Base-by-base conservation (phyloP, 2,888 invertebrate species). In the Rhamnusium bicolor region DNA sequence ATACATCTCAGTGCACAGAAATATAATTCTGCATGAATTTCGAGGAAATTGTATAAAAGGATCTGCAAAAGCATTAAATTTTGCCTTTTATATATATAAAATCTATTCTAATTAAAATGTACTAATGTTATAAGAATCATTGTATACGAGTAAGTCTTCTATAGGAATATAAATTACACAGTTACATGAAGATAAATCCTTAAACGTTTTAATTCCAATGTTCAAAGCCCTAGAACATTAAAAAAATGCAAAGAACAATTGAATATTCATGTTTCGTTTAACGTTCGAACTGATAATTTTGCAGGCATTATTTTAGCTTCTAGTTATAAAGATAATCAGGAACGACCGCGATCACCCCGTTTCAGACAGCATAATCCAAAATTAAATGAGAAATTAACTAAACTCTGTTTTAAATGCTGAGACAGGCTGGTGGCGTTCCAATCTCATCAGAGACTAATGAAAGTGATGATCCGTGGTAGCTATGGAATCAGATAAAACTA, bases 401-500 rank as follows among this genome's bases (percentile, higher is more conserved):
- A 63, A 60, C 51, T 65, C 56, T 47, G 10, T 51, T 49, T 69
- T 65, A 49, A 51, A 19, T 49, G 69, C 71, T 58, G 69, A 71
- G 68, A 68, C 73, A 71, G 66, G 60, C 73, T 65, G 65, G 21
- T 54, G 56, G 65, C 29, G 49, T 40, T 69, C 68, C 53, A 71
- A 69, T 67, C 73, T 68, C 67, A 66, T 75, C 71, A 61, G 53
- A 53, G 56, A 68, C 73, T 73, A 74, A 76, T 74, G 73, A 74
- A 77, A 77, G 76, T 79, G 80, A 78, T 77, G 79, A 79, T 78
- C 76, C 78, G 75, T 76, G 71, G 61, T 47, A 29, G 72, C 73
- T 66, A 56, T 65, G 60, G 70, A 80, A 80, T 78, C 79, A 71
- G 75, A 79, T 75, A 76, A 70, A 78, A 69, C 70, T 74, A 70